phyloP scores from a whole-genome alignment of 2,113 vertebrate species.

The Drymodes brunneopygia region DNA sequence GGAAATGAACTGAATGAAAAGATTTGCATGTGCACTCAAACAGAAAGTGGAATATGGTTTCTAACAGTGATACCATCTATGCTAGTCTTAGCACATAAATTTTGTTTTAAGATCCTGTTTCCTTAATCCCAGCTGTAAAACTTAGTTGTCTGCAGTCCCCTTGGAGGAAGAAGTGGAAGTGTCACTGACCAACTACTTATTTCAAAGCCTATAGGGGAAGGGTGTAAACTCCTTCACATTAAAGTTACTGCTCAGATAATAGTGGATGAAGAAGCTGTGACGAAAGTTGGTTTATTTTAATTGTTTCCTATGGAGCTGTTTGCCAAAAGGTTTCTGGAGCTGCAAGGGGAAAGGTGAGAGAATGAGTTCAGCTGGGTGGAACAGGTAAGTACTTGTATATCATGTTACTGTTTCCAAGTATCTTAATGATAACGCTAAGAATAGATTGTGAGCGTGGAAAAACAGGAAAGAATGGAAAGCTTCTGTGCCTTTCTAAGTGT shows the following conservation, averaged over 20 bases:
- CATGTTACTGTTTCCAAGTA: accelerated
- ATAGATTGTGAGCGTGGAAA: background rate
- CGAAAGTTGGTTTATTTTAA: background rate
- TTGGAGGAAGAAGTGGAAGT: background rate
- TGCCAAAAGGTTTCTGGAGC: background rate
- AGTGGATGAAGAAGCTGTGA: background rate
- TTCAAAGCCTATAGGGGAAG: background rate
- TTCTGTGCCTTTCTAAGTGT: background rate
- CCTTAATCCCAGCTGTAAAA: background rate
- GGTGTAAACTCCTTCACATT: background rate
- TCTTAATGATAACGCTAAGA: background rate
- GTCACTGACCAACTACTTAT: background rate
- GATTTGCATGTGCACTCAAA: background rate
- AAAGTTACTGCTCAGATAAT: background rate
- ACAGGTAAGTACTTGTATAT: background rate
- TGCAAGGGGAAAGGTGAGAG: background rate
- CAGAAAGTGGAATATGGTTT: background rate
- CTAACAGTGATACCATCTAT: accelerated
- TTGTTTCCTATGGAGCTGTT: background rate
- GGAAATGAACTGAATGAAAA: background rate
- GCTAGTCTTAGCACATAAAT: background rate
- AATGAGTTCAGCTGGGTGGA: background rate
- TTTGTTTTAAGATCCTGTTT: background rate
- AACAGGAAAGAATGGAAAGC: background rate
- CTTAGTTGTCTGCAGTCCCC: background rate